These are phyloP conservation scores for Morpho deidamia DNA, from an alignment of 2,888 invertebrate genomes.

Conservation along the genomic window DNA sequence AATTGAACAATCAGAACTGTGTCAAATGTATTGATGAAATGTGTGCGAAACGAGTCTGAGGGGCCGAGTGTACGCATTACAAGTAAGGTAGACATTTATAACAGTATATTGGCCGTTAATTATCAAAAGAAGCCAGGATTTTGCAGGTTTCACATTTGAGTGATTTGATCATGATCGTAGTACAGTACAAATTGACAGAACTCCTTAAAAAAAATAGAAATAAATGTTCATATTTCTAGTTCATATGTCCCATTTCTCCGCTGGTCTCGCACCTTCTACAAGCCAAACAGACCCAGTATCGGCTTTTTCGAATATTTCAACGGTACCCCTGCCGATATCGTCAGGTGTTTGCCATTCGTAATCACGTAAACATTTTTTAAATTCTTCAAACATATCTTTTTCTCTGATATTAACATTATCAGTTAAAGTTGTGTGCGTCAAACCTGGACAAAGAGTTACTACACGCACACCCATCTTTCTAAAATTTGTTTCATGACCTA, in stretches of 20 bases:
- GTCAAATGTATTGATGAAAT: too few species aligned
- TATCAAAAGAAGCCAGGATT: too few species aligned
- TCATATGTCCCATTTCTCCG: slow-evolving; percentile 14
- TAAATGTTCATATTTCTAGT: too few species aligned
- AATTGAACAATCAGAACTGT: too few species aligned
- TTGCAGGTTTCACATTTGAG: too few species aligned
- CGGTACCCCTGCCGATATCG: slow-evolving; percentile 32
- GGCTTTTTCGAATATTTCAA: slow-evolving; percentile 39
- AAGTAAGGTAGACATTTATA: too few species aligned
- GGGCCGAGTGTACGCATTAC: too few species aligned
- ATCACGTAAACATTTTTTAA: slow-evolving; percentile 13
- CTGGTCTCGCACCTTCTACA: slow-evolving; percentile 25
- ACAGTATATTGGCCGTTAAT: too few species aligned
- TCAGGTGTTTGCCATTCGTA: slow-evolving; percentile 31
- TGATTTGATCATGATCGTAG: too few species aligned
- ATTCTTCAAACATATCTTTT: slow-evolving; percentile 17
- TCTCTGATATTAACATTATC: slow-evolving; percentile 14
- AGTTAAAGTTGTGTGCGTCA: slow-evolving; percentile 45
- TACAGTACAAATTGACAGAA: too few species aligned
- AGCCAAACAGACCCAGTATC: slow-evolving; percentile 56
- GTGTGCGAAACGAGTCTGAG: too few species aligned
- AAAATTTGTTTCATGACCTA: slow-evolving; percentile 53
- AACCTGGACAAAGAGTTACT: slow-evolving; percentile 57
- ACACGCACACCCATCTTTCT: slow-evolving; percentile 61
- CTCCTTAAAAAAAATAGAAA: too few species aligned